Conservation (phyloP, 2,888 invertebrate genomes). For the Noctua fimbriata region DNA sequence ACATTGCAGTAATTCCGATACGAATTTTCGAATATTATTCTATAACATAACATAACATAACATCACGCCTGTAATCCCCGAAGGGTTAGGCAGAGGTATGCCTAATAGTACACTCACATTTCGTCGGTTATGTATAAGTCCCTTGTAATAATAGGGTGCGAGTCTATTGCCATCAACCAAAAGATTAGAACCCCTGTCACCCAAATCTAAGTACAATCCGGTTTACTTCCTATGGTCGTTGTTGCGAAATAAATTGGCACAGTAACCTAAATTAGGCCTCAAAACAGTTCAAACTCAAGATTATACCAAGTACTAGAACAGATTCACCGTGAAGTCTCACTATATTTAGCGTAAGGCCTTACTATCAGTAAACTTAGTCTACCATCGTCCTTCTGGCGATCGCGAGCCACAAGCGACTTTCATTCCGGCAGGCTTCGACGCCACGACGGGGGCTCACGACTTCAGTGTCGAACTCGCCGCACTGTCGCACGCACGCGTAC, state of each 20-base stretch:
- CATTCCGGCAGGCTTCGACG: slow-evolving; percentile 68
- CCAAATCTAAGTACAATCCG: background rate
- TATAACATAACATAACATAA: too few relatives aligned
- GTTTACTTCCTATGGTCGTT: background rate
- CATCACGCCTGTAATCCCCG: too few relatives aligned
- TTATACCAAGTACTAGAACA: slow-evolving; percentile 28
- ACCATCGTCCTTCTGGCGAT: slow-evolving; percentile 62
- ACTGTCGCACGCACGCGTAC: slow-evolving; percentile 79
- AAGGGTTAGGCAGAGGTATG: too few relatives aligned
- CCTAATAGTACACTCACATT: too few relatives aligned
- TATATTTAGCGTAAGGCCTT: slow-evolving; percentile 57
- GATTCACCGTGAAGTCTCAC: slow-evolving; percentile 58
- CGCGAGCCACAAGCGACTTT: slow-evolving; percentile 67
- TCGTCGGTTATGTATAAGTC: too few relatives aligned
- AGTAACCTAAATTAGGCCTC: slow-evolving; percentile 42
- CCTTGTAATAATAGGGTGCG: too few relatives aligned
- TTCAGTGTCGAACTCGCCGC: slow-evolving; percentile 80
- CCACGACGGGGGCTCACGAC: slow-evolving; percentile 68
- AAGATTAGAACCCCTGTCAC: background rate
- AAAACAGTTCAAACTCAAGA: slow-evolving; percentile 10
- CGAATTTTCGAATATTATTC: background rate
- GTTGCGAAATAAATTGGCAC: slow-evolving; percentile 30
- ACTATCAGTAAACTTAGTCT: slow-evolving; percentile 49
- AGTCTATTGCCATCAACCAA: background rate
- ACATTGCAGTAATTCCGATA: background rate